Evolutionary conservation across 2,888 invertebrate species (phyloP).

Genomic region (Punctoribates punctum): DNA sequence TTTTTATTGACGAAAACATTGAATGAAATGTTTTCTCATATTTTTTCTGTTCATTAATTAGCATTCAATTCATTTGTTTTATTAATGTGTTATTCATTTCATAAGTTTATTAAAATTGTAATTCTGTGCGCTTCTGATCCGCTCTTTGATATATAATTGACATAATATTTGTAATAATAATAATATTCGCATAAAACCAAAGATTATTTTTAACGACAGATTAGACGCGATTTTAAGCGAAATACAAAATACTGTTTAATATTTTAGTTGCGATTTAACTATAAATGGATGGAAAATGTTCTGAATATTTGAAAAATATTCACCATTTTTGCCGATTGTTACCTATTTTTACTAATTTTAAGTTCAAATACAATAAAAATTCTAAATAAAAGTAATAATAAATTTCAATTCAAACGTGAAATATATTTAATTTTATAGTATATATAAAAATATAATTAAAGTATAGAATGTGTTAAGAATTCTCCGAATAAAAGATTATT

Average conservation of each 20-base stretch:
- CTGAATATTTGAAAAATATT: neutral
- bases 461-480: too few species aligned
- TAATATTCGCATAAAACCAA: neutral
- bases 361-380: neutral
- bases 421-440: too few species aligned
- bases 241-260: neutral
- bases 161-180: constrained; percentile 5
- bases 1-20: neutral
- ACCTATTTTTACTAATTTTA: constrained; percentile 7
- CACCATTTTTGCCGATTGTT: neutral
- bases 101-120: neutral
- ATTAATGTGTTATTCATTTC: neutral
- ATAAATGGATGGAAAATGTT: neutral
- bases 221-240: neutral
- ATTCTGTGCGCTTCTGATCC: neutral
- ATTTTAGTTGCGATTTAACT: neutral
- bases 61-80: neutral
- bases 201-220: neutral
- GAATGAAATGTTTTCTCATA: neutral
- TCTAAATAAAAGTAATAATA: neutral
- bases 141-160: neutral
- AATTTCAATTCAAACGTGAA: neutral
- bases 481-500: too few species aligned
- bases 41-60: neutral
- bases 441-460: too few species aligned